Percentiles rank a stretch among this genome's conserved stretches.
Conservation (phyloP, 2,113 vertebrate species). For the Colaptes auratus region DNA sequence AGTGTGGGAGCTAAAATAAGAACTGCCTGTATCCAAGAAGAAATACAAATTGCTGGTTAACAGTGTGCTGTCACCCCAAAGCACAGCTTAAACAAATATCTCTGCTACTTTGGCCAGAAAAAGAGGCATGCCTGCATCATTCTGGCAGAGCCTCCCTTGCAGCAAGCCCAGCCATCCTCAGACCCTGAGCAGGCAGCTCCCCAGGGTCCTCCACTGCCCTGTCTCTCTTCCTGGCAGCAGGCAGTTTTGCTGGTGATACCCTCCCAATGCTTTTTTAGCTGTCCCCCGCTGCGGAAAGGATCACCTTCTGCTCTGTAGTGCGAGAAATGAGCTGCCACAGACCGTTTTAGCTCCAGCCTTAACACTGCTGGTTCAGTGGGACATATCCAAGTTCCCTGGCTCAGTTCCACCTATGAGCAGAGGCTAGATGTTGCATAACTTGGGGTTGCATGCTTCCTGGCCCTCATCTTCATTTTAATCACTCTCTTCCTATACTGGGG, state of each 20-base stretch:
- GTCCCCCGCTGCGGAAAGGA: background rate
- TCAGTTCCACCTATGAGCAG: background rate
- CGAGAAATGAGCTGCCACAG: accelerated
- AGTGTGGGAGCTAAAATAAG: background rate
- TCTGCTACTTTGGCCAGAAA: background rate
- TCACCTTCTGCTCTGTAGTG: background rate
- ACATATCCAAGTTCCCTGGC: background rate
- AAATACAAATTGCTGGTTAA: background rate
- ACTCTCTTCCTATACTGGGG: background rate
- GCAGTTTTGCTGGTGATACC: background rate
- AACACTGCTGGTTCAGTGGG: background rate
- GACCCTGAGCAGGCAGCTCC: accelerated
- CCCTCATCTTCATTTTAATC: background rate
- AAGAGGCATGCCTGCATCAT: accelerated
- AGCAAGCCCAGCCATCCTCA: background rate
- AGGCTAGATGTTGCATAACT: background rate
- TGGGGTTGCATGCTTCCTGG: background rate
- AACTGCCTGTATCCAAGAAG: background rate
- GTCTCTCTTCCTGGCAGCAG: background rate
- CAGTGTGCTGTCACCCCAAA: background rate
- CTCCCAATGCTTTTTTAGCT: background rate
- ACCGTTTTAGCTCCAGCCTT: background rate
- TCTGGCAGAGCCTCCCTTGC: background rate
- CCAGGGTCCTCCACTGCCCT: accelerated
- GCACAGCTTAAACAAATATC: background rate